Percentiles rank a stretch among this genome's conserved stretches.
Conservation (phyloP, 2,888 invertebrate genomes). For the Elaeidobius kamerunicus region DNA sequence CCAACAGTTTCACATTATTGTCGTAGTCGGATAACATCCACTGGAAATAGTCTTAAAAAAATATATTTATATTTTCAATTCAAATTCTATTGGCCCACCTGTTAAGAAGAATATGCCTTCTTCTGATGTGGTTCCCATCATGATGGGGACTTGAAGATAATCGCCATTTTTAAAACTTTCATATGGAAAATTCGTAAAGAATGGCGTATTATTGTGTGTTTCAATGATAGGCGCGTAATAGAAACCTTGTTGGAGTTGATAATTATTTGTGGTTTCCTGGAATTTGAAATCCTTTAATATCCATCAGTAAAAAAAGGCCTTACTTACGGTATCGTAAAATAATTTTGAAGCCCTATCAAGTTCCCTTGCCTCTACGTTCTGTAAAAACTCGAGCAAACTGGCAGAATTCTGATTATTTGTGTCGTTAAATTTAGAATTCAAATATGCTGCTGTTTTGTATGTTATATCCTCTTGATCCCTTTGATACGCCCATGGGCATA, state of each 20-base stretch:
- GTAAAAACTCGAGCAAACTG: neutral
- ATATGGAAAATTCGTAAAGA: slow-evolving; percentile 7
- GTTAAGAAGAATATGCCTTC: slow-evolving; percentile 10
- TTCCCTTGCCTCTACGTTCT: slow-evolving; percentile 2
- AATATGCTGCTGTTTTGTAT: slow-evolving; percentile 7
- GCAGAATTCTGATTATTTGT: neutral
- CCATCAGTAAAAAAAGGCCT: neutral
- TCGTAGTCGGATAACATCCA: too few species aligned
- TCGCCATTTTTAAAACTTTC: slow-evolving; percentile 16
- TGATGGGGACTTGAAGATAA: slow-evolving; percentile 9
- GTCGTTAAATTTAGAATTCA: neutral
- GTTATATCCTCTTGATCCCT: slow-evolving; percentile 19
- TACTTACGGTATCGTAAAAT: slow-evolving; percentile 4
- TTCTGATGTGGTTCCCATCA: slow-evolving; percentile 11
- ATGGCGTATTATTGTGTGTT: slow-evolving; percentile 7
- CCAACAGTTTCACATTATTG: too few species aligned
- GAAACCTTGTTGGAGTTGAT: slow-evolving; percentile 8
- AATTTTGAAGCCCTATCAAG: slow-evolving; percentile 3
- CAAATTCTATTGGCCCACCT: too few species aligned
- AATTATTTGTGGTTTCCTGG: slow-evolving; percentile 2
- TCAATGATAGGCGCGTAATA: slow-evolving; percentile 10
- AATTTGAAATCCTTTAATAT: neutral
- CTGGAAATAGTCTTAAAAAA: too few species aligned
- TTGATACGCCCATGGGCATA: slow-evolving; percentile 22
- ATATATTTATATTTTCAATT: too few species aligned